Evolutionary conservation across 2,113 vertebrate genomes (phyloP), one percentile per base, ranked within the genome.

Genomic region (Tautogolabrus adspersus): DNA sequence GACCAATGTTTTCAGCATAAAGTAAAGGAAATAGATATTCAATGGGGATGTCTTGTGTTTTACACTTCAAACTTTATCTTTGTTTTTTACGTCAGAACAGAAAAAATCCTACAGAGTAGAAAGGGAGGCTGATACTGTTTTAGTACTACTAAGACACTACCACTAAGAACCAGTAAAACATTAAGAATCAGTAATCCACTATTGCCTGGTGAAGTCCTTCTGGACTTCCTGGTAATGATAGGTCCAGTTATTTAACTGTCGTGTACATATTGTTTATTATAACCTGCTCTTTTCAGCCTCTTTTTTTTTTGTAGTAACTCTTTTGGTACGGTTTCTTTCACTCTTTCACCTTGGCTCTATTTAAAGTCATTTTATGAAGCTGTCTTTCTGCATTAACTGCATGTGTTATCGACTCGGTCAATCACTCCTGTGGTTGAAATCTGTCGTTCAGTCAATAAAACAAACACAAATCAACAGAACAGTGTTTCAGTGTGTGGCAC

Each of bases 381-480:
- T 1, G 42, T 38, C n/a, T 26, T 62, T 66, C 44, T 37, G 56
- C 61, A 1, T 40, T 10, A 38, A 57, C 30, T 26, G 1, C 64
- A 49, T 69, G 38, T 63, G 63, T 64, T 26, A 57, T 52, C 13
- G 51, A 22, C 47, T 70, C 16, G 0, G 16, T 72, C 49, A 67
- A 37, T 79, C 66, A 18, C 3, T 13, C 37, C 61, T 30, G 52
- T 0, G 57, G 21, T 66, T 37, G 21, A 52, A 77, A 74, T 60
- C 38, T 52, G 52, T 38, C 10, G 12, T 65, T 23, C 12, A 16
- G 47, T 75, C 47, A 19, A 18, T 49, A n/a, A 66, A 72, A 9
- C 63, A 8, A 73, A 68, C 30, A 65, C 59, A 73, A 80, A 73
- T 66, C 34, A 79, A 58, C 52, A 47, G n/a, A 69, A 42, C 11